These are phyloP conservation scores for Drosophila greeni DNA, from an alignment of 2,888 invertebrate genomes.

Conservation along the genomic window DNA sequence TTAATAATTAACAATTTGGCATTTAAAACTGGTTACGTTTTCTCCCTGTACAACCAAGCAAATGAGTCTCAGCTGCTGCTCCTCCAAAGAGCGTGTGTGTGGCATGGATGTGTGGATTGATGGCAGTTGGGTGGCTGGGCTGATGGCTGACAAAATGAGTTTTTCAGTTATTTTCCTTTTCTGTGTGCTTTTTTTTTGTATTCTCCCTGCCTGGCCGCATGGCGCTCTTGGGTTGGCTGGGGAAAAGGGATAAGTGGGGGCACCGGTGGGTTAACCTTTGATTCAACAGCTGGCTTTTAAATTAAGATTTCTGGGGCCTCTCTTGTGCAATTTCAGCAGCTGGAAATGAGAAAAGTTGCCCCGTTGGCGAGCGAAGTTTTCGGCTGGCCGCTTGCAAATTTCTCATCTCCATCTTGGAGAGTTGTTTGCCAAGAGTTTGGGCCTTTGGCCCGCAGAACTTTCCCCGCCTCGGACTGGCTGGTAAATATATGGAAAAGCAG, in stretches of 20 bases:
- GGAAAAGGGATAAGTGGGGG: constrained; percentile 47
- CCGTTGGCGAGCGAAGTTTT: constrained; percentile 35
- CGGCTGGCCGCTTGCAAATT: constrained; percentile 36
- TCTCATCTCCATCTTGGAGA: constrained; percentile 34
- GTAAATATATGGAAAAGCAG: constrained; percentile 15
- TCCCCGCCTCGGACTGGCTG: constrained; percentile 12
- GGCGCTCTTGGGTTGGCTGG: background rate
- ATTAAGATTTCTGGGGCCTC: constrained; percentile 59
- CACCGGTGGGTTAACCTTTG: constrained; percentile 66
- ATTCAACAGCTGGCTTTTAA: constrained; percentile 73
- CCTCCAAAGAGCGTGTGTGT: constrained; percentile 13
- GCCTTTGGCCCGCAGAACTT: constrained; percentile 30
- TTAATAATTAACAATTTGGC: constrained; percentile 2
- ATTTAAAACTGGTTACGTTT: background rate
- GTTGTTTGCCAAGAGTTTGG: constrained; percentile 52
- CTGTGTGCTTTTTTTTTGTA: constrained; percentile 14
- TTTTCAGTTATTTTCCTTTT: constrained; percentile 45
- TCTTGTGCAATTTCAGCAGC: constrained; percentile 35
- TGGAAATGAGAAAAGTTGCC: constrained; percentile 65
- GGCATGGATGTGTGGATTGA: constrained; percentile 33
- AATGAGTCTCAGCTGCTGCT: constrained; percentile 24
- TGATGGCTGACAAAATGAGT: constrained; percentile 68
- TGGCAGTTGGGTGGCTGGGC: constrained; percentile 27
- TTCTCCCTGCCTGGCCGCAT: constrained; percentile 8
- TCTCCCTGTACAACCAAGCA: constrained; percentile 15